Conservation (phyloP, 1,140 invertebrate genomes). For the Leptinotarsa defecta region DNA sequence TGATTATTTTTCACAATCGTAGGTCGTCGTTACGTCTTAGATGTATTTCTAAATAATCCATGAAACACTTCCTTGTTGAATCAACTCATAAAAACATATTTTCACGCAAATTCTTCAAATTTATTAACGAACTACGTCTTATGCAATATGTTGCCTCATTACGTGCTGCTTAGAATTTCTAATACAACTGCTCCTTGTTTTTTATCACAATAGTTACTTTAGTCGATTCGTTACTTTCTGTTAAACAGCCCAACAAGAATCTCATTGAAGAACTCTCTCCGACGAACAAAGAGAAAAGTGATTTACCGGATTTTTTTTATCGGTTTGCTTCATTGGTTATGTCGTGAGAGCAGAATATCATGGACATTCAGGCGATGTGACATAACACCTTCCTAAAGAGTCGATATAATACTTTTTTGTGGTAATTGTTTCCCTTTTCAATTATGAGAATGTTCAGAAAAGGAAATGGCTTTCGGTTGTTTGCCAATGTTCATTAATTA, state of each 20-base stretch:
- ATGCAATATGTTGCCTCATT: too few relatives aligned
- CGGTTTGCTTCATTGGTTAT: background rate
- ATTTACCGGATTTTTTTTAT: background rate
- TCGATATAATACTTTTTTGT: background rate
- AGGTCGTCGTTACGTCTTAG: too few relatives aligned
- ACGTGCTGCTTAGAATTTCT: too few relatives aligned
- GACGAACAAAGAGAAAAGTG: background rate
- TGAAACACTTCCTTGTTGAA: too few relatives aligned
- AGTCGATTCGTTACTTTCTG: background rate
- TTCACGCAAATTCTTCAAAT: too few relatives aligned
- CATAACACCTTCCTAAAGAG: background rate
- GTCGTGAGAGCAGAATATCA: background rate
- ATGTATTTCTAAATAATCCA: too few relatives aligned
- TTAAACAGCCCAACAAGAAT: background rate
- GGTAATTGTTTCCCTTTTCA: constrained; percentile 1
- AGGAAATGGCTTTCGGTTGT: background rate
- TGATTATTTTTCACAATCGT: too few relatives aligned
- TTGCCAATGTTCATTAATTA: too few relatives aligned
- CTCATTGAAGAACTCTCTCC: background rate
- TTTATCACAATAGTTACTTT: too few relatives aligned
- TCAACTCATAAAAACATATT: too few relatives aligned
- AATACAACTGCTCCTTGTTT: too few relatives aligned
- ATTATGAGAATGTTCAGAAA: background rate
- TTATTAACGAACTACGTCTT: too few relatives aligned
- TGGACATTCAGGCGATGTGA: background rate